Base-by-base conservation (phyloP, 2,888 invertebrate species). In the Campaea margaritaria region DNA sequence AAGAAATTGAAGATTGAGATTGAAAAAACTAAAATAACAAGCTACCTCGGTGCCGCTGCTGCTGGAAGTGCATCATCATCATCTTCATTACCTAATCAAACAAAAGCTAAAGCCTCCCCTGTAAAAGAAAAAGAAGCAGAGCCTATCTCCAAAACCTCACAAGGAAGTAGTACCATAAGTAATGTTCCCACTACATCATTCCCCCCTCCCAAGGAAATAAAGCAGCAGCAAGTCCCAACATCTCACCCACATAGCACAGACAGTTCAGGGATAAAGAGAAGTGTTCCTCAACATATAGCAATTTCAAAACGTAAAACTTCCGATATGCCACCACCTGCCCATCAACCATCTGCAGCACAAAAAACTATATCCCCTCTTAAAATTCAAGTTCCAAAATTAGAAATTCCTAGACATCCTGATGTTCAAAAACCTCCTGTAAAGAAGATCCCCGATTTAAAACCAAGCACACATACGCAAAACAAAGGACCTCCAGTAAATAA, bases 221-320 rank as follows among this genome's bases (percentile, higher is more conserved):
- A 84, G 65, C 78, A 60, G 68, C 78, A 68, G 52, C 66, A 67
- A 58, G 43, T 64, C 62, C 15, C 76, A 65, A 68, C 58, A 66
- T 31, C 38, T 46, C 48, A 60, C 36, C 61, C 47, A 50, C 45
- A 76, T 76, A 36, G n/a, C 21, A 12, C 34, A 15, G 59, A 91
- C 43, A 81, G 62, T 62, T 54, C 76, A 59, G 81, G 80, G 27
- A 65, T 82, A 9, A 91, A 91, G 68, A 82, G 87, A 67, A 67
- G 76, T 59, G 76, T 81, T n/a, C 58, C 82, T 42, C 85, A 81
- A 61, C 79, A 68, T 65, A 69, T 78, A 41, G 85, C 86, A 74
- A 91, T 93, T 72, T 90, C 93, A 62, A 93, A 93, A 81, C 82
- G 88, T 52, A 93, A 93, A 87, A 81, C 84, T 69, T 76, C 83